Base-by-base conservation (phyloP, 2,797 vertebrate genomes). In the Hapalemur alaotrensis region DNA sequence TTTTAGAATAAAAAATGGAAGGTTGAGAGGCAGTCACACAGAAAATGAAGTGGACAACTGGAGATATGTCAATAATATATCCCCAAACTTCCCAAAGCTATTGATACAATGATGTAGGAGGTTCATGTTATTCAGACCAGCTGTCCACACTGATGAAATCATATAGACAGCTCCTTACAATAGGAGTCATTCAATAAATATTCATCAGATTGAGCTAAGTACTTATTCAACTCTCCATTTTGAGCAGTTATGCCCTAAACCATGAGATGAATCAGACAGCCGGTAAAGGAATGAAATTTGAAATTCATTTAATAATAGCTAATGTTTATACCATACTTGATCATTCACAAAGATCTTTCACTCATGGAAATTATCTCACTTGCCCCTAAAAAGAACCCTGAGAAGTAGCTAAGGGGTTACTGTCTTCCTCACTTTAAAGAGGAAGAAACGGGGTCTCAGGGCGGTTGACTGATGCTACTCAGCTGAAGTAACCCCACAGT, bases 261-360 rank as follows among this genome's bases (percentile, higher is more conserved):
- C 57, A 73, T 22, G 23, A 83, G 46, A n/a, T 50, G 59, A 93
- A 46, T 75, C 63, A 57, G 80, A 30, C 23, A 61, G 20, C 10
- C 63, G 57, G 30, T 46, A 7, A 32, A 85, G 32, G 59, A 95
- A 91, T 81, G n/a, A 92, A 92, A 95, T 54, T 80, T 79, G 59
- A 93, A 85, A 48, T 85, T 85, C 46, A 41, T 52, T 61, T 79
- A 88, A 32, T 59, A 73, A 81, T 30, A 54, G n/a, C 35, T 91
- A 63, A 72, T 46, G 32, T 15, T 86, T 65, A 81, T 35, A 28
- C 28, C 35, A 41, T 35, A 84, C 14, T 35, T 50, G 63, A 35
- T 72, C 9, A 3, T 32, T 85, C 18, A 32, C 35, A 69, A 89
- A 54, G 50, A 73, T 75, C 65, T 30, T 80, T 63, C 63, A 76